phyloP scores from a whole-genome alignment of 2,113 vertebrate species.

The Tupaia tana region DNA sequence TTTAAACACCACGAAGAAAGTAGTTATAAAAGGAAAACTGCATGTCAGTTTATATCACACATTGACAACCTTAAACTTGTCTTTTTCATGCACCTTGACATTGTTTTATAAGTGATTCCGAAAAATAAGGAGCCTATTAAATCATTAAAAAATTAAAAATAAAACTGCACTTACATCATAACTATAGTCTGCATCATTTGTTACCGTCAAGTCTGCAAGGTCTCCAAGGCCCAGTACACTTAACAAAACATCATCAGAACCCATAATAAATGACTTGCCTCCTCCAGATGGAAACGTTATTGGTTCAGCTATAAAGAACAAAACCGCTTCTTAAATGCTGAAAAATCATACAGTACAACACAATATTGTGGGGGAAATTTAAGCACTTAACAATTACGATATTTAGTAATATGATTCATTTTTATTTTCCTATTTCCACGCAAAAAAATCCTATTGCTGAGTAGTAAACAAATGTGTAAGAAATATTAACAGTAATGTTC shows the following conservation, averaged over 20 bases:
- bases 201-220: conserved; percentile 98
- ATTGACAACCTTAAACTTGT: conserved; percentile 72
- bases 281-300: conserved; percentile 95
- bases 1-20: conserved; percentile 66
- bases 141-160: conserved; percentile 86
- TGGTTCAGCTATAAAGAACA: conserved; percentile 94
- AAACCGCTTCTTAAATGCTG: conserved; percentile 87
- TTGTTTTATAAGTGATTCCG: conserved; percentile 77
- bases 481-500: conserved; percentile 10
- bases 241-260: conserved; percentile 96
- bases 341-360: conserved; percentile 83
- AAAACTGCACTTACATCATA: conserved; percentile 95
- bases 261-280: conserved; percentile 98
- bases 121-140: conserved; percentile 79
- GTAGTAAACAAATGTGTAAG: conserved; percentile 25
- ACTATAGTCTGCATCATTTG: conserved; percentile 98
- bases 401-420: conserved; percentile 71
- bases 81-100: conserved; percentile 80
- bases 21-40: conserved; percentile 62
- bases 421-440: conserved; percentile 69
- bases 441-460: conserved; percentile 58
- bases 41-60: conserved; percentile 71
- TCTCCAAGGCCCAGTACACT: conserved; percentile 98
- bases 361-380: conserved; percentile 80
- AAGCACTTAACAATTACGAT: conserved; percentile 79